Evolutionary conservation across 30 jellyfish, hydroid and myxozoan genomes (phyloP), one percentile per base, ranked within the genome.

Genomic region (Pelagia noctiluca): DNA sequence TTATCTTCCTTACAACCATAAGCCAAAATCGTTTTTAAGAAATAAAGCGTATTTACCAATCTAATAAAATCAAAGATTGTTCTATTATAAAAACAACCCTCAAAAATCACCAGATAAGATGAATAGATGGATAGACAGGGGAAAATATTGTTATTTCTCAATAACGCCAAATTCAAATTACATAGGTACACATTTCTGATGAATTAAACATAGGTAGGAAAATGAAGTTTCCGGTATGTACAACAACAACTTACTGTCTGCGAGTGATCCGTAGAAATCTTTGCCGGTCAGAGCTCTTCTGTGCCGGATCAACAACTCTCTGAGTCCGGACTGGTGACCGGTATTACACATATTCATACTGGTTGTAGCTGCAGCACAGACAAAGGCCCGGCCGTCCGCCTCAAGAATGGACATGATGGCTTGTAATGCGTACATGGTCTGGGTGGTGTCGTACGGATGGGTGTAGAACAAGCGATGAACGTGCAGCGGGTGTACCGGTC

Each of bases 281-380:
- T 86, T 86, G 66, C 96, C 98, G 7, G 96, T 75, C 82, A 92
- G 53, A 18, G 91, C 98, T 26, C 96, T 76, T 49, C 96, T 68
- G 50, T 92, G 98, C 1, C 98, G 91, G 30, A 92, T 92, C 82
- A 92, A 63, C 35, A 92, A 84, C 78, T 92, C 96, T 26, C 98
- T 91, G 4, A 92, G 65, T 1, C 80, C 76, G 21, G 87, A 48
- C 83, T 92, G 98, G 71, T 92, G 98, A 18, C 95, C 97, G 25
- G 98, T 85, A 72, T 77, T 80, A 54, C 98, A 85, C 81, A 92
- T 85, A 75, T 76, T 92, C 96, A 92, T 87, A 68, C 98, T 92
- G 24, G 97, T 74, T 34, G 97, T 92, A 25, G 96, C 93, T 7
- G 98, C 96, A 24, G 98, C 76, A 71, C 96, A 92, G 11, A 92